Base-by-base conservation (phyloP, 2,888 invertebrate genomes). In the Operophtera brumata region DNA sequence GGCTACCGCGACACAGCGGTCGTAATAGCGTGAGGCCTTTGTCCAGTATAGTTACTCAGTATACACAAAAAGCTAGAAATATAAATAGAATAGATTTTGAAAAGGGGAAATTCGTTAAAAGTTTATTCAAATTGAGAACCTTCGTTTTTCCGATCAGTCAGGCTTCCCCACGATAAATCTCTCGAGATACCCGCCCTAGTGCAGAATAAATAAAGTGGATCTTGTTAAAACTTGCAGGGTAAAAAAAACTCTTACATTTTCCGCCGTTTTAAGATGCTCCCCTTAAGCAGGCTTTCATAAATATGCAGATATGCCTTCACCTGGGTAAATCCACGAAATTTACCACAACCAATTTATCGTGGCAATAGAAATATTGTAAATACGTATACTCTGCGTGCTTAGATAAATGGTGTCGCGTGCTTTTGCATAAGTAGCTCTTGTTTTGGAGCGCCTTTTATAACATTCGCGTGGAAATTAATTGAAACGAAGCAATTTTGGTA, bases 251-350 rank as follows among this genome's bases (percentile, higher is more conserved):
- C 77, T 72, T 75, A 79, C 77, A 81, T 84, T 87, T 68, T 86
- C 83, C 82, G 78, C 79, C 82, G 77, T 84, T 86, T 86, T 88
- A 83, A 80, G 79, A 76, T 76, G 78, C 82, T 82, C 85, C 85
- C 87, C 84, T 83, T 80, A 81, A 84, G 80, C 79, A 80, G 80
- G 82, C 84, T 82, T 64, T 81, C 85, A 87, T 90, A 90, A 88
- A 89, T 89, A 89, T 89, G 86, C 85, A 89, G 88, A 88, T 88
- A 87, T 87, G 80, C 84, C 78, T 80, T 88, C 87, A 89, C 89
- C 88, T 90, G 88, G 82, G 83, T 80, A 82, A 84, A 82, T 77
- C 84, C 76, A 74, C 86, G 77, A 78, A 87, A 88, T 88, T 88
- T 89, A 86, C 80, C 80, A 71, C 68, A 73, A 64, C 77, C 82